A percentile compares a stretch with the other conserved stretches of the same genome.
Conservation (phyloP, 2,113 vertebrate species). For the Sisor rabdophorus region DNA sequence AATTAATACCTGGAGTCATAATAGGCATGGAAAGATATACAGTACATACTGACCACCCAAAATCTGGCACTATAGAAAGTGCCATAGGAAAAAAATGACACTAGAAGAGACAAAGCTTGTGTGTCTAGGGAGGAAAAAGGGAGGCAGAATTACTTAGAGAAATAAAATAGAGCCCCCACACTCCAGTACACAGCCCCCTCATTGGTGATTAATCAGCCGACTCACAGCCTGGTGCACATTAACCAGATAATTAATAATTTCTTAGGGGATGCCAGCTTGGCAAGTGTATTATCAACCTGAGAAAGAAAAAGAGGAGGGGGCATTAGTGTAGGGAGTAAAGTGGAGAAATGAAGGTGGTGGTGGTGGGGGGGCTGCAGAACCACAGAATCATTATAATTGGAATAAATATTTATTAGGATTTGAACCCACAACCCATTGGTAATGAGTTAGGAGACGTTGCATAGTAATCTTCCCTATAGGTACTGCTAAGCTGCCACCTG, state of each 20-base stretch:
- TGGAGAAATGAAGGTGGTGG: not conserved
- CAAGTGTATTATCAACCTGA: conserved; percentile 89
- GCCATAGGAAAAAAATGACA: not conserved
- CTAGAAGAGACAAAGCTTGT: conserved; percentile 41
- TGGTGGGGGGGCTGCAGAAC: conserved; percentile 26
- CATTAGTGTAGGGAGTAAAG: conserved; percentile 5
- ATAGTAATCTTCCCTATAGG: conserved; percentile 41
- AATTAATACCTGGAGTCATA: not conserved
- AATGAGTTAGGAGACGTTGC: conserved; percentile 45
- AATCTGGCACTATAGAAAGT: conserved; percentile 22
- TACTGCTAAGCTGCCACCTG: conserved; percentile 15
- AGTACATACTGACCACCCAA: conserved; percentile 24
- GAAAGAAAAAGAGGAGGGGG: conserved; percentile 61
- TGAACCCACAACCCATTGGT: conserved; percentile 52
- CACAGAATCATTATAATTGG: conserved; percentile 50
- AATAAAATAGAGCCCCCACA: conserved; percentile 74
- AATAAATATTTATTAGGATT: conserved; percentile 53
- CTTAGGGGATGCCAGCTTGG: conserved; percentile 84
- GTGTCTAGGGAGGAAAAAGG: conserved; percentile 60
- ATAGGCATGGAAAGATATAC: not conserved
- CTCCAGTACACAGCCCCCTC: conserved; percentile 80
- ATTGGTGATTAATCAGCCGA: conserved; percentile 93
- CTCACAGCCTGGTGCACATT: conserved; percentile 93
- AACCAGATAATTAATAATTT: conserved; percentile 99
- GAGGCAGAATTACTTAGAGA: conserved; percentile 71